Base-by-base conservation (phyloP, 1,140 invertebrate genomes). In the Mylabris phalerata region DNA sequence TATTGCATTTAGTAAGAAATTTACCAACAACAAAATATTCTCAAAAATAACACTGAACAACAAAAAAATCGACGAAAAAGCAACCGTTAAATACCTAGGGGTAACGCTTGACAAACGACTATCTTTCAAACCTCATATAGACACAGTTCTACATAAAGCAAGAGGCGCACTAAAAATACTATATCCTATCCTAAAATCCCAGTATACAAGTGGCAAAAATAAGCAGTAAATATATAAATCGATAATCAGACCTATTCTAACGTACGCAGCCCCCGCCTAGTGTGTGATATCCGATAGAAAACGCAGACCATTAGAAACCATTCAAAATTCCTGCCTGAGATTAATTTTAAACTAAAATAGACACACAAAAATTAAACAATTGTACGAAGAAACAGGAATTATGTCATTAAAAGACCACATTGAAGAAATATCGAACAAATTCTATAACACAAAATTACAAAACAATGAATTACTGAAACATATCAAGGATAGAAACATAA, bases 1-100 rank as follows among this genome's bases (percentile, higher is more conserved):
- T n/a, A n/a, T n/a, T n/a, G n/a, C n/a, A n/a, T n/a, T n/a, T 40
- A 62, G 49, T 32, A 39, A 27, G 26, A 59, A 49, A 50, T 9
- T 9, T 9, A 24, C 38, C 3, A 50, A 32, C 13, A 50, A 9
- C 6, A 50, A 50, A 50, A 7, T 10, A 27, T 38, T 32, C 13
- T 10, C 24, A 1, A 27, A 7, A 50, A 25, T 38, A 25, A 13
- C 26, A 38, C 10, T 38, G 4, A 38, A 50, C 13, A 9, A 9
- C 10, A 10, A 48, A n/a, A 11, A 24, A 24, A 9, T 48, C 5
- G 2, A 11, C 3, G n/a, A 13, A 52, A 25, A 6, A 11, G 1
- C 11, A 45, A 27, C 4, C 19, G 10, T 52, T 10, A 58, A 58
- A 43, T 61, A 52, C 39, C 43, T 61, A 4, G 56, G 60, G 2